Conservation (phyloP, 2,113 vertebrate genomes). For the Callithrix jacchus region DNA sequence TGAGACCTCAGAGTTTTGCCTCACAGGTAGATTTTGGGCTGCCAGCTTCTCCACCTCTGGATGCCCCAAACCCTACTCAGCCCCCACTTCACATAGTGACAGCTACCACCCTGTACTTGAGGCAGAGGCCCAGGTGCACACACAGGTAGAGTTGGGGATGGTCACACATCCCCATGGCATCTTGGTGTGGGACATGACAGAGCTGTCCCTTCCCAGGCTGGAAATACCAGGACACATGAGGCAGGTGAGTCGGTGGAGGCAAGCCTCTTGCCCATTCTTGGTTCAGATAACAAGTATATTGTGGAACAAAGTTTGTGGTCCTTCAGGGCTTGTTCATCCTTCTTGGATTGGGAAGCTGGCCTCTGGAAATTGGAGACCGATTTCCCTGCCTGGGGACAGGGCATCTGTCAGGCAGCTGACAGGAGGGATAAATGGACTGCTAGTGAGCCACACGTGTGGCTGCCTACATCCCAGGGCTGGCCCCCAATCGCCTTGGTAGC, state of each 20-base stretch:
- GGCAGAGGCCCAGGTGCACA: accelerated
- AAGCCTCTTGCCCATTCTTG: not conserved
- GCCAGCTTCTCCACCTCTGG: not conserved
- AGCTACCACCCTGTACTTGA: not conserved
- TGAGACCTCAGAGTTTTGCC: not conserved
- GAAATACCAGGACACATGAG: not conserved
- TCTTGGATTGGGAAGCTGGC: accelerated
- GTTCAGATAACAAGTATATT: not conserved
- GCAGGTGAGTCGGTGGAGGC: too few species aligned
- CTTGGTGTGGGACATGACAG: accelerated
- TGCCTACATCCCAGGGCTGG: not conserved
- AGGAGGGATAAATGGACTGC: not conserved
- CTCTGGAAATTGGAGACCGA: accelerated
- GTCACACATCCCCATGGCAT: too few species aligned
- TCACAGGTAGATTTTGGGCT: not conserved
- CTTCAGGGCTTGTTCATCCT: accelerated
- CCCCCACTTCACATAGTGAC: not conserved
- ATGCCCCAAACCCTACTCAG: not conserved
- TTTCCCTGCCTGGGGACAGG: too few species aligned
- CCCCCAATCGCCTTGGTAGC: not conserved
- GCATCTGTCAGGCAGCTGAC: too few species aligned
- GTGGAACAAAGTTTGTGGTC: too few species aligned
- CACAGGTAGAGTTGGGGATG: not conserved
- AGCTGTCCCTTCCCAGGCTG: accelerated
- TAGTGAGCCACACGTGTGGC: accelerated